phyloP scores from a whole-genome alignment of 2,888 invertebrate species.

The Xestia sexstrigata region DNA sequence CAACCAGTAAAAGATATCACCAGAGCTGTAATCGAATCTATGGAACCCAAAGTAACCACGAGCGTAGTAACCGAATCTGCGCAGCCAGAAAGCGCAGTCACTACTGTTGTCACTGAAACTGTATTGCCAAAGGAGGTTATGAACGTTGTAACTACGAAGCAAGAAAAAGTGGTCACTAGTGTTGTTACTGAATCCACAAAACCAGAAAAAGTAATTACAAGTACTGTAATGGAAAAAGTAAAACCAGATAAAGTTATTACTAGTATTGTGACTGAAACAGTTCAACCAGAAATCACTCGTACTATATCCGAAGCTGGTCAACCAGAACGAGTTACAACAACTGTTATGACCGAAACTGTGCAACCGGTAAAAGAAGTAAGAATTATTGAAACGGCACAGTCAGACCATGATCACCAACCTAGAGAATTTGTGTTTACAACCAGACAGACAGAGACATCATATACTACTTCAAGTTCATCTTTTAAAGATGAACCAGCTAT shows the following conservation, averaged over 20 bases:
- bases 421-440: slow-evolving; percentile 70
- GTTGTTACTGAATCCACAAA: slow-evolving; percentile 2
- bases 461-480: slow-evolving; percentile 63
- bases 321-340: slow-evolving; percentile 41
- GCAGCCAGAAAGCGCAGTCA: slow-evolving; percentile 22
- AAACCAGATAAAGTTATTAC: slow-evolving; percentile 24
- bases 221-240: slow-evolving; percentile 7
- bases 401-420: slow-evolving; percentile 54
- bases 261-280: slow-evolving; percentile 9
- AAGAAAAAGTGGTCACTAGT: slow-evolving; percentile 54
- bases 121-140: slow-evolving; percentile 48
- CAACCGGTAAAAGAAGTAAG: slow-evolving; percentile 63
- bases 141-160: slow-evolving; percentile 11
- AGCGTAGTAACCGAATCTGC: background rate
- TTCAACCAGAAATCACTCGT: slow-evolving; percentile 26
- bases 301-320: slow-evolving; percentile 12
- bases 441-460: slow-evolving; percentile 75
- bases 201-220: slow-evolving; percentile 49
- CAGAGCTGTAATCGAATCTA: slow-evolving; percentile 20
- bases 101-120: slow-evolving; percentile 36
- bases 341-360: slow-evolving; percentile 48
- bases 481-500: slow-evolving; percentile 69
- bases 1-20: slow-evolving; percentile 28
- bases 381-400: slow-evolving; percentile 50
- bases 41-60: background rate